Conservation (phyloP, 1,140 invertebrate genomes). For the Cydia pomonella region DNA sequence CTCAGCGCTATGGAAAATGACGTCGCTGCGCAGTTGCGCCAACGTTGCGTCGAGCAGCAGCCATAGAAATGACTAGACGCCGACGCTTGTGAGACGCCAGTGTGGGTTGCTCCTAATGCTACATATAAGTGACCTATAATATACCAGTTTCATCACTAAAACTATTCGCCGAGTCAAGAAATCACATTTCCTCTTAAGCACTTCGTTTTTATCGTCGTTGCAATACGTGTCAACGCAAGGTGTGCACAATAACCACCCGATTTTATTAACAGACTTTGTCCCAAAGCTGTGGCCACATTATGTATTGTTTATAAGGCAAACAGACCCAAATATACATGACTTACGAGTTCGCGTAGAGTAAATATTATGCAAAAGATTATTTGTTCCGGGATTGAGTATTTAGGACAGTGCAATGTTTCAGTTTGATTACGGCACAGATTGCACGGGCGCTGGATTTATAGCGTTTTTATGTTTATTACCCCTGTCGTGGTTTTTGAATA, state of each 20-base stretch:
- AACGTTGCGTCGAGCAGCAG: too few relatives aligned
- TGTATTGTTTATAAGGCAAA: too few relatives aligned
- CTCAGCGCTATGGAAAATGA: too few relatives aligned
- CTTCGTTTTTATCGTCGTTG: slow-evolving; percentile 3
- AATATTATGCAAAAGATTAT: background rate
- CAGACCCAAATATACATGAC: too few relatives aligned
- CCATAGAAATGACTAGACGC: too few relatives aligned
- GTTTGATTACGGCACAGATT: slow-evolving; percentile 2
- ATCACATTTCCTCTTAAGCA: background rate
- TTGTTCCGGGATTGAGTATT: slow-evolving; percentile 1
- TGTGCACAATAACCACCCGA: background rate
- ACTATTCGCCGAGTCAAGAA: background rate
- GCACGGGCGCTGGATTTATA: background rate
- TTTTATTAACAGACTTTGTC: slow-evolving; percentile 4
- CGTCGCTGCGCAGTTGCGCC: too few relatives aligned
- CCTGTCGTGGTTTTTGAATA: background rate
- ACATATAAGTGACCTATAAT: too few relatives aligned
- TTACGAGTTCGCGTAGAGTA: too few relatives aligned
- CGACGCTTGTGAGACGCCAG: too few relatives aligned
- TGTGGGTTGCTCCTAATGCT: too few relatives aligned
- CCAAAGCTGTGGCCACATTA: background rate
- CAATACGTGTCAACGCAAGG: slow-evolving; percentile 26
- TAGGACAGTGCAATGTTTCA: slow-evolving; percentile 8
- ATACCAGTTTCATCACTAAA: background rate
- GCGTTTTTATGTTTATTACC: slow-evolving; percentile 4